Percentiles rank a stretch among this genome's conserved stretches.
Conservation (phyloP, 2,113 vertebrate genomes). For the Tauraco erythrolophus region DNA sequence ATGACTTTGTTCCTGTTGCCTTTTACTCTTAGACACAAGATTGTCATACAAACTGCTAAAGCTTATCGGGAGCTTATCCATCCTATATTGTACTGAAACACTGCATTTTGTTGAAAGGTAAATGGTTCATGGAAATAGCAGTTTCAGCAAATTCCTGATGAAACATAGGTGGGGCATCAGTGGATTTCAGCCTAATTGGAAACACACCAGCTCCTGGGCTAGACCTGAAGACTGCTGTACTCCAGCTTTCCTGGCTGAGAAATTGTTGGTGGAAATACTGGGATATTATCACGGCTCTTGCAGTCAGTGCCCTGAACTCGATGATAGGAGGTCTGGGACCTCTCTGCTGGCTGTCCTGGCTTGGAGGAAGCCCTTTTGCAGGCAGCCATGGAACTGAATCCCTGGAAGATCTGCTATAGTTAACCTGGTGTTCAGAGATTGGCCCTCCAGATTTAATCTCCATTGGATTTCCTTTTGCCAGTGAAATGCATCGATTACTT, state of each 20-base stretch:
- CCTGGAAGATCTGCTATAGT: background rate
- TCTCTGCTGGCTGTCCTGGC: background rate
- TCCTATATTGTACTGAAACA: background rate
- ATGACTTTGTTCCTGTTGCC: background rate
- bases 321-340: background rate
- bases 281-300: background rate
- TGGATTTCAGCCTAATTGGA: background rate
- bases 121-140: background rate
- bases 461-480: background rate
- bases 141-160: background rate
- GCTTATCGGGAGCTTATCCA: background rate
- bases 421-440: background rate
- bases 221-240: background rate
- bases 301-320: background rate
- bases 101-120: background rate
- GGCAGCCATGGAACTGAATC: background rate
- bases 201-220: fast-evolving
- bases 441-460: background rate
- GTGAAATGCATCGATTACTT: background rate
- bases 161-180: fast-evolving
- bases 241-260: background rate
- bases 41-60: background rate
- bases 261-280: background rate
- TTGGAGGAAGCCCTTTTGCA: background rate
- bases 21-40: background rate